Base-by-base conservation (phyloP, 1,140 invertebrate species). In the Pseudomyrmex sp. region DNA sequence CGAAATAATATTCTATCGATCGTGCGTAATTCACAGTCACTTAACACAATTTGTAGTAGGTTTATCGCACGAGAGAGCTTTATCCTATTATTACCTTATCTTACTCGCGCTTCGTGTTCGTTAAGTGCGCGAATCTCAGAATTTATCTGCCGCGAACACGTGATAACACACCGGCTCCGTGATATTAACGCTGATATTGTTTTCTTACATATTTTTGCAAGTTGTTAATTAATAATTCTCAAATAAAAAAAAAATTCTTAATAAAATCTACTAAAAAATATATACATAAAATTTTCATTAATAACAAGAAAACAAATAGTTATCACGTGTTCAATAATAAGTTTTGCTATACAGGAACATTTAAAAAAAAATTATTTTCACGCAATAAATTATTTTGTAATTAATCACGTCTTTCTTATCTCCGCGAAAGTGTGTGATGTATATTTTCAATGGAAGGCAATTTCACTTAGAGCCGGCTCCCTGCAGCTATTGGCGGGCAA, bases 1-100 rank as follows among this genome's bases (percentile, higher is more conserved):
- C 54, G 54, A 80, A 80, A 80, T 80, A 72, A 80, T 72, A 80
- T 70, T 59, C 44, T 59, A 80, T 80, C 46, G 76, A 80, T 80
- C 66, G 54, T 72, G 46, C 56, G 44, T 72, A 80, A 80, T 80
- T 80, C 23, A 80, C 66, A 72, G 76, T 50, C 56, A 80, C 66
- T 80, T 80, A 80, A 80, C 76, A 79, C 76, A 72, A 80, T 80
- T 72, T 59, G 66, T 69, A 35, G 35, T 35, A 80, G 20, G 54
- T 10, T 72, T 80, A 80, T 72, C n/a, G 54, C 54, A 7, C 66
- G 12, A 35, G 12, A 35, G 54, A 48, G 76, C 44, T 80, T 80
- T 50, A 80, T 80, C 54, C 66, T 61, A 72, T 80, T 80, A 80
- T 61, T 72, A 35, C 54, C 54, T 70, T 80, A 80, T 80, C 66